A percentile compares a stretch with the other conserved stretches of the same genome.
Conservation (phyloP, 1,140 invertebrate species). For the Conopomorpha cramerella region DNA sequence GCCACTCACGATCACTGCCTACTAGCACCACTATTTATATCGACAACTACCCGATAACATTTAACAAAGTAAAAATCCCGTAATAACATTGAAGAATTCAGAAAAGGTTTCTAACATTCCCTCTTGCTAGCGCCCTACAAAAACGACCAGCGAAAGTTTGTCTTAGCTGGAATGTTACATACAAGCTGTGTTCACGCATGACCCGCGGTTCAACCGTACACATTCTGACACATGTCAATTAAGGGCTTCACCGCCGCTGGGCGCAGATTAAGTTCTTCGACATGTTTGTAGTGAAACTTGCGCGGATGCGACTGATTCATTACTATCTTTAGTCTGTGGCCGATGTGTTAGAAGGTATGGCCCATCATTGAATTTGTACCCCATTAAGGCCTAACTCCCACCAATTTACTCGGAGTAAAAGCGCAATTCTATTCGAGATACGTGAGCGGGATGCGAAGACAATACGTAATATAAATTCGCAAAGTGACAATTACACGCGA, state of each 20-base stretch:
- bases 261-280: constrained; percentile 46
- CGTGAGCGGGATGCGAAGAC: too few relatives aligned
- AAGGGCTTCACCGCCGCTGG: constrained; percentile 37
- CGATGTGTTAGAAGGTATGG: constrained; percentile 24
- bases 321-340: constrained; percentile 23
- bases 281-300: constrained; percentile 50
- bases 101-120: too few relatives aligned
- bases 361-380: constrained; percentile 1
- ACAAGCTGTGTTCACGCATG: constrained; percentile 47
- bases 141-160: constrained; percentile 40
- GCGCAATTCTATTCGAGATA: too few relatives aligned
- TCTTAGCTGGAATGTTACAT: constrained; percentile 27
- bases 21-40: constrained; percentile 6
- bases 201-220: constrained; percentile 45
- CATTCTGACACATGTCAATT: constrained; percentile 58
- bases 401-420: too few relatives aligned
- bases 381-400: too few relatives aligned
- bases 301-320: constrained; percentile 46
- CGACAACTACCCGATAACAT: constrained; percentile 23
- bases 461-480: constrained; percentile 9
- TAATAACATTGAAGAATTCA: too few relatives aligned
- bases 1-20: neutral
- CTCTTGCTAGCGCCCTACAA: too few relatives aligned
- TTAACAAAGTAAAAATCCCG: too few relatives aligned
- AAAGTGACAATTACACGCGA: constrained; percentile 13